phyloP scores from a whole-genome alignment of 2,888 invertebrate genomes.

The Agriopis marginaria region DNA sequence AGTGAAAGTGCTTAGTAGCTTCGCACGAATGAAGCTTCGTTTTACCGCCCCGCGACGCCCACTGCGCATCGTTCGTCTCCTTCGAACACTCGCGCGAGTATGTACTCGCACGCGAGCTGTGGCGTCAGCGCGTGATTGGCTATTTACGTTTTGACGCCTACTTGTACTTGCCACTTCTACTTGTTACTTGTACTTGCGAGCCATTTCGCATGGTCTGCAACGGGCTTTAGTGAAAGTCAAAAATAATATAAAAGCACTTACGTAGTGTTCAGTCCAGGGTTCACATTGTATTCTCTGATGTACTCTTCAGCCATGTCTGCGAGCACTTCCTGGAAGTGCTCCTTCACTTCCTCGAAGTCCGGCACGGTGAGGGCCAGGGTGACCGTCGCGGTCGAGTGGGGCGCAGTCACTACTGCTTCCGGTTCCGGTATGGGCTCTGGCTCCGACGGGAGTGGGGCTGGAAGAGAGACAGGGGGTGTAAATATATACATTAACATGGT shows the following conservation, averaged over 20 bases:
- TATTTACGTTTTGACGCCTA: no score
- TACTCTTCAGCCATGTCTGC: constrained; percentile 77
- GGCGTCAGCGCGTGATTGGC: no score
- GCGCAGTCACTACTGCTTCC: constrained; percentile 55
- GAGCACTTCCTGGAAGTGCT: constrained; percentile 65
- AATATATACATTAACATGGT: background rate
- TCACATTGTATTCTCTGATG: constrained; percentile 64
- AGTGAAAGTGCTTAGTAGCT: no score
- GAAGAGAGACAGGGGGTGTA: background rate
- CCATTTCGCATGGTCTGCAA: no score
- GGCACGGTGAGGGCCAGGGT: constrained; percentile 60
- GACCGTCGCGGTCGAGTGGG: constrained; percentile 59
- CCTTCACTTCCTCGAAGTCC: constrained; percentile 58
- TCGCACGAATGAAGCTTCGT: no score
- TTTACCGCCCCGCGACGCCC: no score
- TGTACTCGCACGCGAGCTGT: no score
- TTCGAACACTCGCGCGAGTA: no score
- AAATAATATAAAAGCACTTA: constrained; percentile 59
- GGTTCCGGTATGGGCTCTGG: constrained; percentile 54
- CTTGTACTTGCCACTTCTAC: no score
- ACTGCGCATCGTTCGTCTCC: no score
- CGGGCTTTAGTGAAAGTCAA: no score
- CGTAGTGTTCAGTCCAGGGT: constrained; percentile 70
- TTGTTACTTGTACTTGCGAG: no score
- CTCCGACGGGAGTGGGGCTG: constrained; percentile 42